Conservation (phyloP, 2,113 vertebrate genomes). For the Clarias gariepinus region DNA sequence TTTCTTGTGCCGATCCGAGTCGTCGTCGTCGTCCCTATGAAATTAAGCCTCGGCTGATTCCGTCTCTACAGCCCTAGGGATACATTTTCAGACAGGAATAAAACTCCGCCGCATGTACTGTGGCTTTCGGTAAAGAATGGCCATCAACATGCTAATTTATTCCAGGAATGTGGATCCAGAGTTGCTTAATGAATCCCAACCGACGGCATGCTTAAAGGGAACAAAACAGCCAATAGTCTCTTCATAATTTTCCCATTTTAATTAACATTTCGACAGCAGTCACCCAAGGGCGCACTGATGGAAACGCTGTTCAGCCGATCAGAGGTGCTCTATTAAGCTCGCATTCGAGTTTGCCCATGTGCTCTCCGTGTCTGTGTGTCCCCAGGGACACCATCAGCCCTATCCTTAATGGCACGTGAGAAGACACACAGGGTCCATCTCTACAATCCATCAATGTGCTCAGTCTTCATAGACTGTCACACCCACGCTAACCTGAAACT, state of each 20-base stretch:
- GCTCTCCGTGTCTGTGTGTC: background rate
- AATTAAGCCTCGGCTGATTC: constrained; percentile 8
- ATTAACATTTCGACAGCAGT: constrained; percentile 42
- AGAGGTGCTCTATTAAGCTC: constrained; percentile 22
- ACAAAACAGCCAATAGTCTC: constrained; percentile 38
- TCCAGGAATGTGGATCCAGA: constrained; percentile 34
- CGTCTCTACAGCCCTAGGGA: constrained; percentile 23
- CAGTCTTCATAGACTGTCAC: background rate
- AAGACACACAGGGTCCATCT: background rate
- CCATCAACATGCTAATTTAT: constrained; percentile 45
- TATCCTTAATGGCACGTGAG: background rate
- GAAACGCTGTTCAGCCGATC: constrained; percentile 8
- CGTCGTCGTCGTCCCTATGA: constrained; percentile 35
- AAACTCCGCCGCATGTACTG: background rate
- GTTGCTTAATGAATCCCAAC: constrained; percentile 43
- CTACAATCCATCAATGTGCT: background rate
- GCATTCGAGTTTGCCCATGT: background rate
- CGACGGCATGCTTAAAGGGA: constrained; percentile 42
- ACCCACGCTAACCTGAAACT: background rate
- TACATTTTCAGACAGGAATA: constrained; percentile 27
- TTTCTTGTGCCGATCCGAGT: constrained; percentile 3
- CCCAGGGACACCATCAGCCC: constrained; percentile 1
- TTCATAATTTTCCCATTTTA: constrained; percentile 44
- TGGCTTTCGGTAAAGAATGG: constrained; percentile 25
- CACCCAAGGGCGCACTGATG: constrained; percentile 11